A percentile compares a stretch with the other conserved stretches of the same genome.
phyloP scores from a whole-genome alignment of 2,797 vertebrate species.

The Etheostoma perlongum region DNA sequence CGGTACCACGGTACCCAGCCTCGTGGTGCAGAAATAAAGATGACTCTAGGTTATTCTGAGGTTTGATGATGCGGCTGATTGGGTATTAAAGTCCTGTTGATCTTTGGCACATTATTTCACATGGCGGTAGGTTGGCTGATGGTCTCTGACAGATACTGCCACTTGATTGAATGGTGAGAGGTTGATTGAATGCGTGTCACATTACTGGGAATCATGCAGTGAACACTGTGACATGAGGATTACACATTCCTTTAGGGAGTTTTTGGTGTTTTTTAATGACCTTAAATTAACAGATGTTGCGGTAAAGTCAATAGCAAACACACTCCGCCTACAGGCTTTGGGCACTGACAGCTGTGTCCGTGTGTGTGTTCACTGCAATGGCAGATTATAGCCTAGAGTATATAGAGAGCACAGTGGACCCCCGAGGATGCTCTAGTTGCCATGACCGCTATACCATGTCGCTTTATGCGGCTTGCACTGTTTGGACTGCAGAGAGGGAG shows the following conservation, averaged over 20 bases:
- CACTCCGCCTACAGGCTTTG: not conserved
- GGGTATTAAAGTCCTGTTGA: constrained; percentile 41
- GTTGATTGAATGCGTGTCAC: not conserved
- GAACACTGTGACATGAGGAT: not conserved
- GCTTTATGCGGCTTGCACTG: constrained; percentile 51
- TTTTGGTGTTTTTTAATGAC: constrained; percentile 2
- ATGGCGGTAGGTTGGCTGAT: not conserved
- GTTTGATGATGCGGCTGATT: constrained; percentile 61
- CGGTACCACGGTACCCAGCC: not conserved
- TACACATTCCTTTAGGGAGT: not conserved
- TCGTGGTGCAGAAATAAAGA: constrained; percentile 6
- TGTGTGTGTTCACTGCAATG: constrained; percentile 17
- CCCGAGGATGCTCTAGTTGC: constrained; percentile 48
- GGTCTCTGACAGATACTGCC: constrained; percentile 31
- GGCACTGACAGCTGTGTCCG: not conserved
- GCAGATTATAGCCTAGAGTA: constrained; percentile 13
- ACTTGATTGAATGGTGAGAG: not conserved
- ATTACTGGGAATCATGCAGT: not conserved
- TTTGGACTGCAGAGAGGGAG: constrained; percentile 63
- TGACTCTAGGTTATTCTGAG: constrained; percentile 5
- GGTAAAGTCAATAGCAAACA: not conserved
- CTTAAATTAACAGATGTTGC: not conserved
- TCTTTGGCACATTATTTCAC: constrained; percentile 42
- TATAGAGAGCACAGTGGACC: constrained; percentile 15
- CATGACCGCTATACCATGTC: constrained; percentile 55